Evolutionary conservation across 2,888 invertebrate species (phyloP), one percentile per base, ranked within the genome.

Genomic region (Parelbella ahira): DNA sequence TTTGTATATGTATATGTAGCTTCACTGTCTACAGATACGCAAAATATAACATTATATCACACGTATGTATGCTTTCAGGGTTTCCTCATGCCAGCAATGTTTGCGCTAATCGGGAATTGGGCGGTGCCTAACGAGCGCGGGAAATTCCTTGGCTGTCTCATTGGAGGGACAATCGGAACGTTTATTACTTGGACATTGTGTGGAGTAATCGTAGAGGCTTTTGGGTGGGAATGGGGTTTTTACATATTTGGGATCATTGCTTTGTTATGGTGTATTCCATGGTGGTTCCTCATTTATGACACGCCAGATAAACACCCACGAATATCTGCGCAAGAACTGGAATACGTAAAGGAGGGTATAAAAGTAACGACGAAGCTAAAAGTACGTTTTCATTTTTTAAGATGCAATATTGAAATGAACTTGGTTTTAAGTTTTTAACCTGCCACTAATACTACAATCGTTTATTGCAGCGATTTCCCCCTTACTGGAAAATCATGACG

Each of bases 141-240:
- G 0, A 88, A 90, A 56, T 91, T 91, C 54, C 68, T 90, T 2
- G 88, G 89, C 53, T 80, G 90, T 0, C 59, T 90, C 7, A 83
- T 90, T 68, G 91, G 91, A 1, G 90, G 90, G 2, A 89, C 90
- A 0, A 87, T 91, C 44, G 91, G 89, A 3, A 90, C 90, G 0
- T 86, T 90, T 4, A 57, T 91, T 0, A 88, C 90, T 0, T 90
- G 89, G 78, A 87, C 90, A 0, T 54, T 90, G 19, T 74, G 89
- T 39, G 89, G 90, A 2, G 39, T 76, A 2, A 72, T 91, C 3
- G 89, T 90, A 2, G 86, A 88, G 27, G 38, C 54, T 0, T 57
- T 84, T 1, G 89, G 89, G 23, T 91, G 91, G 91, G 81, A 80
- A 27, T 86, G 81, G 78, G 90, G 88, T 1, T 91, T 90, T 72